Evolutionary conservation across 2,797 vertebrate species (phyloP), one percentile per base, ranked within the genome.

Genomic region (Pristis pectinata): DNA sequence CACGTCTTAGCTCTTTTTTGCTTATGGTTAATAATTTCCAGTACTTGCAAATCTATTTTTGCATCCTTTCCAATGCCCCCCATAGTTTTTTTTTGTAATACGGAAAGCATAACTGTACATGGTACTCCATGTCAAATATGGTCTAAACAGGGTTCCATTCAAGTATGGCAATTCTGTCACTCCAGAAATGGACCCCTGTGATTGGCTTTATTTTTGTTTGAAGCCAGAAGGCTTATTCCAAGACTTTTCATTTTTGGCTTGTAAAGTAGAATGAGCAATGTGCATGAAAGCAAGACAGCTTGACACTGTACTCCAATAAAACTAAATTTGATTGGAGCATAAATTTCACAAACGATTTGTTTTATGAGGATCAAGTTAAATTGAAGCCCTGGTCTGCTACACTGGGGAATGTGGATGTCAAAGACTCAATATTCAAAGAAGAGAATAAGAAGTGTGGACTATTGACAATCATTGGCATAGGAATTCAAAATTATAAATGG

Each of bases 321-420:
- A 61, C 56, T 89, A 61, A 89, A 37, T 89, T 61, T 61, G 34
- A 61, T 61, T 89, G 56, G 30, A 89, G n/a, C 85, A 89, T 61
- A 89, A 61, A 89, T 61, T 89, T 89, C 85, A 89, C 85, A 89
- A 89, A 37, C 61, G 85, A 61, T 89, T 89, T 89, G 56, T 89
- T 89, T 89, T 89, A 61, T 19, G 56, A 59, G 85, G 56, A n/a
- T 61, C 53, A 61, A 3, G 56, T 89, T 89, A 61, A 89, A 53
- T 83, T 13, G 83, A 85, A 10, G 27, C 30, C 80, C 27, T 27
- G 27, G 0, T 30, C 27, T 85, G 49, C 49, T 85, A 10, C 49
- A 13, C 83, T 56, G 24, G 49, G 27, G 30, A 49, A 85, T 13
- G 19, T 49, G 44, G 44, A 82, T 49, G 17, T 80, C 37, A 80